Conservation (phyloP, 2,797 vertebrate genomes). For the Dromococcyx pavoninus region DNA sequence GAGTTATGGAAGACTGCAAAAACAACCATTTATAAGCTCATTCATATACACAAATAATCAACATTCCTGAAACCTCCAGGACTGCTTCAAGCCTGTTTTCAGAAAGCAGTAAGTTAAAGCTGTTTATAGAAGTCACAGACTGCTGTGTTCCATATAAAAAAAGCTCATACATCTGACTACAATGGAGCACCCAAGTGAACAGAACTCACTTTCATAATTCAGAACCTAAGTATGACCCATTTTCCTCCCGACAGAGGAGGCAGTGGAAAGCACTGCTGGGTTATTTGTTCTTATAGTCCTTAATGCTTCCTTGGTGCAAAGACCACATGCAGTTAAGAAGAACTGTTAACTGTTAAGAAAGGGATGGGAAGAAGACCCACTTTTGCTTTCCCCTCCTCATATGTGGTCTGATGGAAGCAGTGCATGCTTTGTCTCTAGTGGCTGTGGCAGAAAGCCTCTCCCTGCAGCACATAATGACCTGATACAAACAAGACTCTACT, state of each 20-base stretch:
- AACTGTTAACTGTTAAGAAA: background rate
- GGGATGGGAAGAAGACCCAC: background rate
- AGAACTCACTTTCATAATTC: background rate
- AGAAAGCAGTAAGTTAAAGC: constrained; percentile 42
- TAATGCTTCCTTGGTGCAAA: background rate
- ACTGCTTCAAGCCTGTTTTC: constrained; percentile 41
- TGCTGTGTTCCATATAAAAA: background rate
- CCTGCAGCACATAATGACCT: background rate
- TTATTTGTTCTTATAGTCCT: background rate
- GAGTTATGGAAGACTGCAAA: constrained; percentile 57
- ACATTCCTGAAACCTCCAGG: constrained; percentile 38
- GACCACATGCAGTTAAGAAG: background rate
- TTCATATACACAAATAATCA: constrained; percentile 57
- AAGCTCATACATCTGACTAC: background rate
- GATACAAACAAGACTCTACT: background rate
- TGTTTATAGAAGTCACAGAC: constrained; percentile 37
- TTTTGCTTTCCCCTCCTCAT: background rate
- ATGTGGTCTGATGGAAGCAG: background rate
- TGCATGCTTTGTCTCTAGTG: background rate
- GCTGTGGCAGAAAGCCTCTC: background rate
- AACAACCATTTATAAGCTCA: constrained; percentile 54
- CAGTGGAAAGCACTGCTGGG: background rate
- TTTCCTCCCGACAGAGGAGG: background rate
- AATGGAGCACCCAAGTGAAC: background rate
- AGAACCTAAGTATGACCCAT: background rate